phyloP scores from a whole-genome alignment of 2,113 vertebrate species.

The Coryphaenoides rupestris region DNA sequence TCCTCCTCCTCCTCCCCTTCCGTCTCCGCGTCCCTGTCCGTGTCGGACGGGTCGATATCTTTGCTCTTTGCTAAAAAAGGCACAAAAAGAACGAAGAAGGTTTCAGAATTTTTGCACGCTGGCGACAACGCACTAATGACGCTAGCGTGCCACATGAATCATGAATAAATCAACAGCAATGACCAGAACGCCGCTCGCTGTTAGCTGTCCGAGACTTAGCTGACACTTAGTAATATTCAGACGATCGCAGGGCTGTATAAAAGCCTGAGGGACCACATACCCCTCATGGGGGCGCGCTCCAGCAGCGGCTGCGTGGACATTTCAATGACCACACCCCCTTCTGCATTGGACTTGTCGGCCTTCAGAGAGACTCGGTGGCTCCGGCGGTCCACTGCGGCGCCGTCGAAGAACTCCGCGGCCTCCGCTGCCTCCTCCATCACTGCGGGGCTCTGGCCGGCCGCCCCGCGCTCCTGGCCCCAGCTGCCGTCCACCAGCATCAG shows the following conservation, averaged over 20 bases:
- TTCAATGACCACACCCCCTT: conserved; percentile 65
- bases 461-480: conserved; percentile 42
- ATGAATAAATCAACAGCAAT: conserved; percentile 14
- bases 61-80: conserved; percentile 66
- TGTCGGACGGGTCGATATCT: conserved; percentile 65
- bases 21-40: conserved; percentile 26
- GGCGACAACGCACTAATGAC: conserved; percentile 13
- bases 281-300: conserved; percentile 73
- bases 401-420: conserved; percentile 53
- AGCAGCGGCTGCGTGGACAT: conserved; percentile 70
- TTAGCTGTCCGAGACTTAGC: conserved; percentile 29
- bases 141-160: conserved; percentile 33
- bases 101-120: conserved; percentile 13
- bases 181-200: conserved; percentile 4
- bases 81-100: conserved; percentile 7
- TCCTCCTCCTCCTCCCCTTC: conserved; percentile 52
- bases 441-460: conserved; percentile 23
- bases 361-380: conserved; percentile 61
- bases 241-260: conserved; percentile 7
- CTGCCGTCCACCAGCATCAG: conserved; percentile 42
- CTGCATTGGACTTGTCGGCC: conserved; percentile 46
- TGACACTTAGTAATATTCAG: conserved; percentile 18
- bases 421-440: conserved; percentile 46
- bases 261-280: conserved; percentile 42
- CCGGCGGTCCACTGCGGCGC: conserved; percentile 46